phyloP scores from a whole-genome alignment of 2,113 vertebrate genomes.

The Callorhinus ursinus region DNA sequence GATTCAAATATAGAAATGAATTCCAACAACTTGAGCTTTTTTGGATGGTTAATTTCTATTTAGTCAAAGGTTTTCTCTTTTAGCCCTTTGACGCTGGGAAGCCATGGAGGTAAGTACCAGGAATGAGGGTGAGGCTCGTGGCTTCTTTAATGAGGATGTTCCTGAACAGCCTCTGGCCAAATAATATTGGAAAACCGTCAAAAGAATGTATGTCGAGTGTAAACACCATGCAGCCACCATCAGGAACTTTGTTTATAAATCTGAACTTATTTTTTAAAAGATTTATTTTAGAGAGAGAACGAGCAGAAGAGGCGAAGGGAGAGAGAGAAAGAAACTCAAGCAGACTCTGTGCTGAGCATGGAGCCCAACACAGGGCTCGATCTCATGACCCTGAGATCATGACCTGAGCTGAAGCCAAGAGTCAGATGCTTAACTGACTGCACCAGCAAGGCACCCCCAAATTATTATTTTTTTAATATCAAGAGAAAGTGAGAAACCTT shows the following conservation, averaged over 20 bases:
- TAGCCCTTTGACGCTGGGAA: not conserved
- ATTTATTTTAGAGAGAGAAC: not conserved
- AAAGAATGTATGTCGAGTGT: not conserved
- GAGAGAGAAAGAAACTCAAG: not conserved
- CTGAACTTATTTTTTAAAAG: not conserved
- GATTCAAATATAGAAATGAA: not conserved
- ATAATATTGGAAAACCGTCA: not conserved
- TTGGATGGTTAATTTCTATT: not conserved
- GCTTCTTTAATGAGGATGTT: not conserved
- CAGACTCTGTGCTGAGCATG: not conserved
- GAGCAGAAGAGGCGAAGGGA: not conserved
- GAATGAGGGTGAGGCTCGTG: not conserved
- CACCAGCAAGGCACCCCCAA: not conserved
- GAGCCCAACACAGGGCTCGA: not conserved
- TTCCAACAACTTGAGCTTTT: not conserved
- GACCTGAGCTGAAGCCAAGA: not conserved
- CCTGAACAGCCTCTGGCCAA: not conserved
- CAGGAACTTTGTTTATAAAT: not conserved
- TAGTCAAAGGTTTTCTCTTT: not conserved
- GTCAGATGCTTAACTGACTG: not conserved
- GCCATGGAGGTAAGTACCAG: not conserved
- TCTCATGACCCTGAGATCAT: not conserved
- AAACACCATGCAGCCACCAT: too few relatives aligned
- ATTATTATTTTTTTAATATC: not conserved
- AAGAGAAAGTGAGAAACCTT: not conserved